phyloP scores from a whole-genome alignment of 2,113 vertebrate genomes.

The Larimichthys polyactis region DNA sequence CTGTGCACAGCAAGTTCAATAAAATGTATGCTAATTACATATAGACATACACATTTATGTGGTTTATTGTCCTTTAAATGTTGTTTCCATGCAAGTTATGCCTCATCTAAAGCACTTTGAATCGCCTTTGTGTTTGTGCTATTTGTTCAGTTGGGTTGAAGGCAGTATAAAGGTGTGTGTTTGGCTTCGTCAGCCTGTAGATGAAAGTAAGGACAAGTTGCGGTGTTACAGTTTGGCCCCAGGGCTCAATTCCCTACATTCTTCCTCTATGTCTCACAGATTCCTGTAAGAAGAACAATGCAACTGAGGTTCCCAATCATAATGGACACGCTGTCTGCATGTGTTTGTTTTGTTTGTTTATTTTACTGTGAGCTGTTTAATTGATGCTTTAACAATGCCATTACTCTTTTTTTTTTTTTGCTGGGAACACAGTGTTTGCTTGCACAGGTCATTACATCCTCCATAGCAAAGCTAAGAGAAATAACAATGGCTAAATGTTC shows the following conservation, averaged over 20 bases:
- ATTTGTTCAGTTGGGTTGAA: constrained; percentile 7
- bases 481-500: constrained; percentile 48
- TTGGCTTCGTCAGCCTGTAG: not conserved
- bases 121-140: constrained; percentile 2
- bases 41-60: not conserved
- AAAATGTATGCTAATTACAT: not conserved
- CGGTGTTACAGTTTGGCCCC: constrained; percentile 30
- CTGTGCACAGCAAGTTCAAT: not conserved
- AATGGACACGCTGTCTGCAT: not conserved
- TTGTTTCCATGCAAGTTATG: not conserved
- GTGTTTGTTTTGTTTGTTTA: not conserved
- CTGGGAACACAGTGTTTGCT: constrained; percentile 34
- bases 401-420: not conserved
- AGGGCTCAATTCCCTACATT: constrained; percentile 5
- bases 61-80: not conserved
- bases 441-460: constrained; percentile 45
- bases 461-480: constrained; percentile 48
- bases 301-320: not conserved
- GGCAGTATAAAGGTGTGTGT: not conserved
- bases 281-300: constrained; percentile 13
- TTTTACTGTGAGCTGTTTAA: constrained; percentile 45
- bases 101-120: not conserved
- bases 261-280: not conserved
- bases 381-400: constrained; percentile 49
- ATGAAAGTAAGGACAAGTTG: not conserved